Evolutionary conservation across 30 jellyfish, hydroid and myxozoan genomes (phyloP).

Genomic region (Aurelia aurita): DNA sequence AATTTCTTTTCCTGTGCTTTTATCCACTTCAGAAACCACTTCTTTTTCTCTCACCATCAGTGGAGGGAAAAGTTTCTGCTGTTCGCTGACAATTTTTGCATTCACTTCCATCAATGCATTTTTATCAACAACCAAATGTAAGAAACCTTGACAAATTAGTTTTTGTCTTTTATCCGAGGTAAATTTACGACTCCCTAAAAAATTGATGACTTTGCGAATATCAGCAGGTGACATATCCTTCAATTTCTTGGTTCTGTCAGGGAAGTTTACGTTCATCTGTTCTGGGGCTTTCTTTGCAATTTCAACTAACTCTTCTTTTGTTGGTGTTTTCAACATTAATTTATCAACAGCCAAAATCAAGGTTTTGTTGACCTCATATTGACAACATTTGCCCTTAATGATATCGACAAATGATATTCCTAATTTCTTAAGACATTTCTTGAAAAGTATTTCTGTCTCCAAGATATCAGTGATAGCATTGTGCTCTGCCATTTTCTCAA

Average conservation of each 20-base stretch:
- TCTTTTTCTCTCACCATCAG: neutral
- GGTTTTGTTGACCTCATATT: conserved; percentile 4
- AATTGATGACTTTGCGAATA: conserved; percentile 12
- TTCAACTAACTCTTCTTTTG: conserved; percentile 12
- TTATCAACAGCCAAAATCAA: conserved; percentile 16
- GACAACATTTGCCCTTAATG: conserved; percentile 7
- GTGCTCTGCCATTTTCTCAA: conserved; percentile 30
- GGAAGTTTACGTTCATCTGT: conserved; percentile 49
- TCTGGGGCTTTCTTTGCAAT: conserved; percentile 34
- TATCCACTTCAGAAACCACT: neutral
- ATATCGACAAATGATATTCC: conserved; percentile 12
- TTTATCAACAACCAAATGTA: conserved; percentile 5
- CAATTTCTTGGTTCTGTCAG: conserved; percentile 16
- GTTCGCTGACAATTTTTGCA: neutral
- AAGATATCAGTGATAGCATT: conserved; percentile 57
- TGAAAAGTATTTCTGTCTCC: conserved; percentile 13
- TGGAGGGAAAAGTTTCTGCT: neutral
- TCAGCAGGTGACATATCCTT: conserved; percentile 30
- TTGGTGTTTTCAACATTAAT: conserved; percentile 18
- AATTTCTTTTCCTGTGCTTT: neutral
- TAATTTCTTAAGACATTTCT: conserved; percentile 4
- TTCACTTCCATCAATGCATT: neutral
- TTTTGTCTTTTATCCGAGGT: conserved; percentile 24
- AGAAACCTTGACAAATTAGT: conserved; percentile 42
- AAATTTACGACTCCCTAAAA: conserved; percentile 11